These are phyloP conservation scores for Archips xylosteana DNA, from an alignment of 2,888 invertebrate species.

Conservation along the genomic window DNA sequence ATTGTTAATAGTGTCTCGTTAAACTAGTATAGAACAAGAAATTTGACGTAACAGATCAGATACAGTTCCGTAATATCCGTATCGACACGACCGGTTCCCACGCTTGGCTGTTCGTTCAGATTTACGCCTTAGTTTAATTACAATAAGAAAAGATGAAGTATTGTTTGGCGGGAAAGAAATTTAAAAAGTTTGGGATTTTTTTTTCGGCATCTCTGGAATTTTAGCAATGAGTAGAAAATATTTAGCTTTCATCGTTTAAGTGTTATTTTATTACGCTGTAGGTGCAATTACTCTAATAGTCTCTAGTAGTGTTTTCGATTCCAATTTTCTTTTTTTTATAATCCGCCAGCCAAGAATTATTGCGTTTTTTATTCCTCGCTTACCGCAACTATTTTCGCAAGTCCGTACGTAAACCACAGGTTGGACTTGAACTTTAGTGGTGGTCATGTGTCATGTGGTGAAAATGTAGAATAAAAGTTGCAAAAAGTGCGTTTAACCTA, in stretches of 20 bases:
- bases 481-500: conserved; percentile 18
- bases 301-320: background rate
- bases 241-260: background rate
- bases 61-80: conserved; percentile 34
- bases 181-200: conserved; percentile 20
- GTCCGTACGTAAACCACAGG: conserved; percentile 18
- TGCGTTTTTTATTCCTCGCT: conserved; percentile 10
- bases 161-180: conserved; percentile 24
- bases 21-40: conserved; percentile 24
- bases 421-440: conserved; percentile 23
- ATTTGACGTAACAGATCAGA: conserved; percentile 24
- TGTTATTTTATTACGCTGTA: background rate
- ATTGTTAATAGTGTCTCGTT: conserved; percentile 27
- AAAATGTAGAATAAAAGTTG: conserved; percentile 8
- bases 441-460: background rate
- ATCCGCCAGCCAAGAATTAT: background rate
- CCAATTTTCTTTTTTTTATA: background rate
- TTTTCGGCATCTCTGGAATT: conserved; percentile 3
- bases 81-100: conserved; percentile 35
- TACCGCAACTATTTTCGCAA: background rate
- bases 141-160: conserved; percentile 22
- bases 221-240: background rate
- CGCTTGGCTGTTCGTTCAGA: conserved; percentile 18
- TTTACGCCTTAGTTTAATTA: conserved; percentile 23
- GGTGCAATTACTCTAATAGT: background rate